Evolutionary conservation across 1,140 invertebrate species (phyloP), one percentile per base, ranked within the genome.

Genomic region (Drosophila funebris): DNA sequence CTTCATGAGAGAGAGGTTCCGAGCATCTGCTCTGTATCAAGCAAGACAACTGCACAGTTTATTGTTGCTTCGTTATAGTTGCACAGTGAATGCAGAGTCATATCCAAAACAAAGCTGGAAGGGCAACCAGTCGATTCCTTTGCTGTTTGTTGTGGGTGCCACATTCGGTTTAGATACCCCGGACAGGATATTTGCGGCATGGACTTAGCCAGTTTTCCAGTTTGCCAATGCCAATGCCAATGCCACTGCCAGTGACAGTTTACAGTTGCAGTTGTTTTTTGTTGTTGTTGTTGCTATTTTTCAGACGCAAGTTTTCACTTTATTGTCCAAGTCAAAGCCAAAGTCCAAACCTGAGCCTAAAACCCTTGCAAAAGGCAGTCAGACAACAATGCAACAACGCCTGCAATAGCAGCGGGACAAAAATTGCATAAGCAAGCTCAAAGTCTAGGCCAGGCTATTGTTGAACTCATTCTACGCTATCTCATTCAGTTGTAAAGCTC

Each of bases 301-400:
- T 37, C 61, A 78, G 44, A 46, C 67, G 75, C 74, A 85, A 81
- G 81, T 87, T 85, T 87, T 67, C 75, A 87, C 66, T 78, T 88
- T 87, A 87, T 87, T 83, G 82, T 88, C 61, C 56, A 57, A 84
- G 54, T 73, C 57, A 85, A 84, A 81, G 63, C 66, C 67, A 72
- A 79, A 73, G 71, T 64, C 75, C 74, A 76, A 72, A 58, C 71
- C 67, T 29, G 54, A 87, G 83, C 80, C 83, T 82, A 84, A 85
- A 63, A 41, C 69, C 44, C 27, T 16, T 36, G 27, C 33, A 41
- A 31, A 14, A 58, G 62, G 33, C 60, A 52, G 52, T 53, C 20
- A 16, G 4, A 0, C 48, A 36, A 52, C 48, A 33, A 20, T 52
- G 27, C 48, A 52, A 36, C 48, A 31, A 36, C 27, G 39, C 61